Evolutionary conservation across 2,888 invertebrate genomes (phyloP).

Genomic region (Hypselothyrea guttata): DNA sequence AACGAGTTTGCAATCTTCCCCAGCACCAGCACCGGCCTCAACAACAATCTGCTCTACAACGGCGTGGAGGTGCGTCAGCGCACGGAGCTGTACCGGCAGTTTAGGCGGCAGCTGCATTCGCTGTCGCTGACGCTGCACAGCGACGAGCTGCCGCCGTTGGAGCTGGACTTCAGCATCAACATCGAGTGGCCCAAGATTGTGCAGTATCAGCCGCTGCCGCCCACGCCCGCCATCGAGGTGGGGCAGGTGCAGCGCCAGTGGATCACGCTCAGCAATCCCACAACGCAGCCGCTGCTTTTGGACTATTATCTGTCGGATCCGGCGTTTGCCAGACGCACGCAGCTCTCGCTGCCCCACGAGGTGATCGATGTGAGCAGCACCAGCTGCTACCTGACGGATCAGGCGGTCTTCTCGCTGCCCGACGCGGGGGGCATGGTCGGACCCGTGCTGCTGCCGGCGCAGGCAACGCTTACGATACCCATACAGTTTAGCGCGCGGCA

Average conservation of each 20-base stretch:
- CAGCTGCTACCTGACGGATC: conserved; percentile 79
- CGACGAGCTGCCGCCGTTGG: conserved; percentile 78
- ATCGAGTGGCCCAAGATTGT: conserved; percentile 82
- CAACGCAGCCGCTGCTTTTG: conserved; percentile 74
- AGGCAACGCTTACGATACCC: conserved; percentile 70
- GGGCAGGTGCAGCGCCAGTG: conserved; percentile 76
- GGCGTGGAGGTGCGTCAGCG: conserved; percentile 79
- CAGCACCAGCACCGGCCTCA: conserved; percentile 24
- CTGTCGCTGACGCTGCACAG: conserved; percentile 80
- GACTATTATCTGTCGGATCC: conserved; percentile 80
- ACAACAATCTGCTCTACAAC: conserved; percentile 78
- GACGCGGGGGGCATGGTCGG: conserved; percentile 36
- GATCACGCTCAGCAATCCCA: conserved; percentile 80
- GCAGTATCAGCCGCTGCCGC: conserved; percentile 65
- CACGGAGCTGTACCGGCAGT: conserved; percentile 79
- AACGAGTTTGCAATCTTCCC: conserved; percentile 50
- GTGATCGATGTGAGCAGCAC: conserved; percentile 79
- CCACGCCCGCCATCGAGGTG: conserved; percentile 79
- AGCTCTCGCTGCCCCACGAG: conserved; percentile 79
- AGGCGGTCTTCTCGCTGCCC: conserved; percentile 77
- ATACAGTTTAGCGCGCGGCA: conserved; percentile 76
- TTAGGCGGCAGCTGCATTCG: conserved; percentile 77
- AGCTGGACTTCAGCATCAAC: conserved; percentile 80
- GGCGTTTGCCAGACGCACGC: conserved; percentile 70
- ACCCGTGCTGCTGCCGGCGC: conserved; percentile 71